Conservation (phyloP, 2,113 vertebrate species). For the Rutilus rutilus region DNA sequence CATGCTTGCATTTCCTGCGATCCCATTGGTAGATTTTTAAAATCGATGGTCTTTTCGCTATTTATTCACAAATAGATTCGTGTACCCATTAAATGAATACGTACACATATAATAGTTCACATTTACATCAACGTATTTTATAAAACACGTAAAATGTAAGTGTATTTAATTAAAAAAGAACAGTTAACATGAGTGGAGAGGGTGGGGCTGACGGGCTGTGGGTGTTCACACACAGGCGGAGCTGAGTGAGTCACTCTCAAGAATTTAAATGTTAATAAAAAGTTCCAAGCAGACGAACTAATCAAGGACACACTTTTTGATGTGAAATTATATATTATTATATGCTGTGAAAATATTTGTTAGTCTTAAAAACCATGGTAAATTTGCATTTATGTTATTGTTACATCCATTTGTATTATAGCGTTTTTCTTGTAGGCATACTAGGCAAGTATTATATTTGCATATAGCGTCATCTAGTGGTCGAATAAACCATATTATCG, state of each 20-base stretch:
- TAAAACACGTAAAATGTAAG: background rate
- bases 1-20: background rate
- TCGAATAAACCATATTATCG: background rate
- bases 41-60: background rate
- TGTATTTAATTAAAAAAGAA: background rate
- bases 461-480: background rate
- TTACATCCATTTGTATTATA: background rate
- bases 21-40: slow-evolving; percentile 34
- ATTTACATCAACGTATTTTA: background rate
- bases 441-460: background rate
- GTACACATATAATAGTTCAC: background rate
- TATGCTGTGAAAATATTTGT: background rate
- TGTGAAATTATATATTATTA: no score
- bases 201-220: background rate
- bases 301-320: background rate
- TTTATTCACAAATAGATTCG: background rate
- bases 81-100: background rate
- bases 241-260: background rate
- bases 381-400: background rate
- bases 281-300: background rate
- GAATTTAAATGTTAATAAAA: background rate
- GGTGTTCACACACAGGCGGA: background rate
- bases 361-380: background rate
- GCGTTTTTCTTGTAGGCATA: background rate
- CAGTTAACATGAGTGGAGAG: background rate